Evolutionary conservation across 1,140 invertebrate genomes (phyloP), one percentile per base, ranked within the genome.

Genomic region (Danaus plexippus): DNA sequence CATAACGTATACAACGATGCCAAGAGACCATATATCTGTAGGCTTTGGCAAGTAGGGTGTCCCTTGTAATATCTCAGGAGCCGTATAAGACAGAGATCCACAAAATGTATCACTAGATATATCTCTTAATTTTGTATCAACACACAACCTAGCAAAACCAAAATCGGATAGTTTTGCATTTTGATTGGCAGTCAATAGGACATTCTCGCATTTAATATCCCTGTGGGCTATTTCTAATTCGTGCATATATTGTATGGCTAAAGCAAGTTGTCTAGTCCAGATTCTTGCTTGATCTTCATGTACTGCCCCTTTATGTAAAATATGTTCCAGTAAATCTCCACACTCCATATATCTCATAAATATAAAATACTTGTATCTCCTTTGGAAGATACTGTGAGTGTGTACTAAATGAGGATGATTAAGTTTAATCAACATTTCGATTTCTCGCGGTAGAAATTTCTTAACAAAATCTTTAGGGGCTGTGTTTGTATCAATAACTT

Each of bases 81-180:
- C 90, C 0, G 90, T 92, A 64, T 94, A 94, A 0, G 91, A 91
- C 8, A 92, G 61, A 0, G 92, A 93, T 9, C 92, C 92, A 67
- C 92, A 94, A 68, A 92, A 93, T 6, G 92, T 94, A 53, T 91
- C 90, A 58, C 91, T 92, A 8, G 89, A 72, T 11, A 90, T 69
- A 51, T 79, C 83, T 67, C 89, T 89, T 9, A 88, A 87, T 55
- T 80, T 83, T 47, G 67, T 73, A 69, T 92, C 90, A 1, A 87
- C 77, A 53, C 84, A 87, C 18, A 64, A 77, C 1, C 91, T 79
- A 2, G 91, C 87, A 66, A 96, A 96, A 18, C 95, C 95, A 85
- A 96, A 96, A 76, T 95, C 94, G 3, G 93, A 91, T 2, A 95
- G 76, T 79, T 94, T 94, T 0, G 92, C 86, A 63, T 93, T 94